Base-by-base conservation (phyloP, 2,797 vertebrate genomes). In the Epinephelus awoara region DNA sequence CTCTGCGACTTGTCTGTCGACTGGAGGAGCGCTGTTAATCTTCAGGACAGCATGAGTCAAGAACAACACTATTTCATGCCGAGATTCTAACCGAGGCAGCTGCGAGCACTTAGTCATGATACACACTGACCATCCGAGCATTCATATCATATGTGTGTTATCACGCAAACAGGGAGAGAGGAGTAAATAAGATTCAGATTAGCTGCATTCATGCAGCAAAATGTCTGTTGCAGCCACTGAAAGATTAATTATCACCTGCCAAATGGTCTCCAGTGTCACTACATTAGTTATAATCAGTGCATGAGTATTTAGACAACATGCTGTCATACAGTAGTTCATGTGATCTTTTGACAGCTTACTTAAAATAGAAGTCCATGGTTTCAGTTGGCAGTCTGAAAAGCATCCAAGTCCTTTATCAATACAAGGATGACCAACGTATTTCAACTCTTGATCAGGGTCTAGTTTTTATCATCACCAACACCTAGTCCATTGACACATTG, bases 11-110 rank as follows among this genome's bases (percentile, higher is more conserved):
- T 83, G 89, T 85, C 83, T 54, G 80, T 82, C 54, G 71, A 84
- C 84, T 58, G 63, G 74, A 49, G 83, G 75, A 80, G 56, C 85
- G 29, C 72, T 81, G 89, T 88, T 84, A 77, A 85, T 89, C 81
- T 87, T 69, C 56, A 79, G 67, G 70, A 78, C 80, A 65, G 68
- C 79, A 10, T 59, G 38, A 79, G 86, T 86, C 74, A 86, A 85
- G 79, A 88, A 85, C 84, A 91, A 88, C 88, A 87, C 75, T 23
- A 72, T 23, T 71, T 62, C 81, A 83, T 47, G 81, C 78, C 1
- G 73, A 42, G 63, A 85, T 75, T 75, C 83, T 34, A 34, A 34
- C 34, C 34, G 34, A 34, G 34, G 7, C 34, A 89, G 86, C 89
- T 91, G 90, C 3, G 75, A 87, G 70, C 77, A 82, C 86, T 84